Conservation (phyloP, 2,797 vertebrate genomes). For the Babyrousa celebensis region DNA sequence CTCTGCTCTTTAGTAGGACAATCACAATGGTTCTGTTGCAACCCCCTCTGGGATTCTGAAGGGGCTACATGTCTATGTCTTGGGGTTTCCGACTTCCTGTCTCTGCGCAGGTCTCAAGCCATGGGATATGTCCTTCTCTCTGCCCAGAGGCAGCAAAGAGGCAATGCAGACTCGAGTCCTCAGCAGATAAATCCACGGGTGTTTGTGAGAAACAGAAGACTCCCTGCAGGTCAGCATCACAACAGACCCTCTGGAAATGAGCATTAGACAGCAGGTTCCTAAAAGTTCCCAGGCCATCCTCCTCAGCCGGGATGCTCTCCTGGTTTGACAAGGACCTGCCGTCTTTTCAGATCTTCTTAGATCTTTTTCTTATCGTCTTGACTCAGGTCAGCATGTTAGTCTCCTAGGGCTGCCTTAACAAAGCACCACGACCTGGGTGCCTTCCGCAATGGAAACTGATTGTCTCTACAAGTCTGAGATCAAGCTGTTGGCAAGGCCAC, state of each 20-base stretch:
- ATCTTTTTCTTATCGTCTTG: background rate
- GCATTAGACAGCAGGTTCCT: background rate
- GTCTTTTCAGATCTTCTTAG: background rate
- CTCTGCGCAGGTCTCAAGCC: background rate
- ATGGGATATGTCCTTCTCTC: background rate
- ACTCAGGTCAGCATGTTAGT: too few species aligned
- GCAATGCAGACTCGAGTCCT: fast-evolving
- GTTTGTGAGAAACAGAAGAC: background rate
- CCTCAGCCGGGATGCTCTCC: background rate
- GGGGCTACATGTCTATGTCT: fast-evolving
- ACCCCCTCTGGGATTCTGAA: background rate
- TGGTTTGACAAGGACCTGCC: fast-evolving
- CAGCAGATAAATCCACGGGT: fast-evolving
- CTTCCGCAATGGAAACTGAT: background rate
- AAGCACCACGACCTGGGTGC: background rate
- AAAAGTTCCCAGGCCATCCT: background rate
- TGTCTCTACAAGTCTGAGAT: background rate
- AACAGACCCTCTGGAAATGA: background rate
- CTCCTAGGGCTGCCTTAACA: background rate
- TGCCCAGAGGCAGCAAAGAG: background rate
- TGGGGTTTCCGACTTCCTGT: background rate
- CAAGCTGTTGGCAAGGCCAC: background rate
- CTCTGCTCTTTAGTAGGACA: background rate
- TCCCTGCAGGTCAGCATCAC: background rate
- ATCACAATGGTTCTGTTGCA: background rate